Base-by-base conservation (phyloP, 2,797 vertebrate genomes). In the Parauchenoglanis punctatus region DNA sequence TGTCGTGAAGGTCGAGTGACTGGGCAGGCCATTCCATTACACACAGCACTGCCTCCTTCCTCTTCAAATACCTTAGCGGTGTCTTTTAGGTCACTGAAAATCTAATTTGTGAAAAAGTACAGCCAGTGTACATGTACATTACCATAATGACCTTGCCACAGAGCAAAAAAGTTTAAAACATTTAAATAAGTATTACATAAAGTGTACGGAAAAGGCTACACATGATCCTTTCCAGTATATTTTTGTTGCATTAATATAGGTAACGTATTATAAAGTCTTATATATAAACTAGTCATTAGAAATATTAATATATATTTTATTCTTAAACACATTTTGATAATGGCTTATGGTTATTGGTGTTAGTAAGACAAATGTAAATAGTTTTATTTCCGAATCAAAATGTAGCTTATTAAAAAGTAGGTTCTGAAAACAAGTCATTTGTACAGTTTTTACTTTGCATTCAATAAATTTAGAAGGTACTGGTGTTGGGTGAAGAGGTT, bases 31-130 rank as follows among this genome's bases (percentile, higher is more conserved):
- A n/a, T 81, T 49, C 25, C 59, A 82, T 63, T 65, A 67, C 49
- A 81, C 78, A 81, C 35, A 63, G 78, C 58, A 63, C 35, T 44
- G 23, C 77, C 77, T 80, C 54, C 11, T 63, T 81, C 23, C 31
- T 46, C 58, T 81, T 59, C 58, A 81, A 44, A 46, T 63, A n/a
- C 49, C 12, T 61, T 61, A 23, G 12, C 13, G 1, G 56, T 63
- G 78, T 61, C 78, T 81, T 81, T 46, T 81, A 63, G 58, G 13
- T 63, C 58, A 81, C 23, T 63, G 35, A 63, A 81, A 15, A 81
- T 44, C 58, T 63, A 44, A 81, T 72, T 84, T 70, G 52, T 72
- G 20, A 56, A 72, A 84, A 63, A 83, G 23, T 67, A 35, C 61
- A 49, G 25, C 46, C 49, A 85, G 0, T 18, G 58, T 28, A 28